Evolutionary conservation across 2,113 vertebrate genomes (phyloP), one percentile per base, ranked within the genome.

Genomic region (Lynx canadensis): DNA sequence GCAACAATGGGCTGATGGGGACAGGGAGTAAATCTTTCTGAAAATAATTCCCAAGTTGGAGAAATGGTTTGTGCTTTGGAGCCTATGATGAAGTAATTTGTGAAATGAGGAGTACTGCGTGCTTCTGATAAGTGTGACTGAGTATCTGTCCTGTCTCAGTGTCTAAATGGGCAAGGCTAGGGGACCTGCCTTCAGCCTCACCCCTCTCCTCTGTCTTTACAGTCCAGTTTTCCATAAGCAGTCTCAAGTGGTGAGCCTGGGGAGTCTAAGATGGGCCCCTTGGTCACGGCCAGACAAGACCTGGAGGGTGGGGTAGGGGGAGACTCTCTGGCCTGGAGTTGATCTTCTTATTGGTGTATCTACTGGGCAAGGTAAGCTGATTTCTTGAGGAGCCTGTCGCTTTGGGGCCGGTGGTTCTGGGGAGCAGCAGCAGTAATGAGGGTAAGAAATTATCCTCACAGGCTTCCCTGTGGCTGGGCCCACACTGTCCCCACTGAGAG

Each of bases 21-120:
- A 80, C 88, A 89, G 69, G 60, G 69, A 84, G 57, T 88, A 86
- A 89, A 52, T 84, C 52, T 89, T 92, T 84, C 94, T 89, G 78
- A 83, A 89, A 80, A 94, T 48, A 80, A 86, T 74, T 91, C 45
- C 27, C 38, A 73, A 86, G 78, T 38, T 84, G 76, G 92, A 94
- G 41, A 91, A 94, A 63, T 36, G 69, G 27, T 83, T 76, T 83
- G 50, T 45, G 11, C 88, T 89, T 89, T 65, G 52, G 69, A 79
- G 95, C 45, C 36, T 82, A 36, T 91, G 86, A 25, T 69, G 48
- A 78, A 87, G 65, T 63, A 9, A 71, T 71, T 29, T 79, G 91
- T 78, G 55, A 95, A 66, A 65, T 16, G 14, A 82, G 63, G 29
- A 82, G 68, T 63, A 55, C 76, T 92, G 48, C 36, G 90, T 74